These are phyloP conservation scores for Himalopsyche kuldschensis DNA, from an alignment of 2,888 invertebrate species.

Conservation along the genomic window DNA sequence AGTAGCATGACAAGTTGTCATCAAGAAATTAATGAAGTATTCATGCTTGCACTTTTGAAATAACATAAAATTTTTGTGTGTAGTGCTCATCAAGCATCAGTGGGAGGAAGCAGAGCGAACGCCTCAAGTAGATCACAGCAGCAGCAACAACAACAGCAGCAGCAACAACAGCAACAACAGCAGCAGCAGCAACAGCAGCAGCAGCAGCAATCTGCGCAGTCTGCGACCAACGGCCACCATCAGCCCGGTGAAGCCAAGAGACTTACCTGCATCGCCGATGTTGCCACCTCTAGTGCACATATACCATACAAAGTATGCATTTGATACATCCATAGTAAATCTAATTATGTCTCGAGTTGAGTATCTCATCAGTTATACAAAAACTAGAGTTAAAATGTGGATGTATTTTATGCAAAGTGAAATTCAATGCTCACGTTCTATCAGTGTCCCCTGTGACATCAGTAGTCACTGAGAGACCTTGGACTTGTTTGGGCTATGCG, in stretches of 20 bases:
- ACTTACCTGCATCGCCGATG: slow-evolving; percentile 72
- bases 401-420: not conserved
- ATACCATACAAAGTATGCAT: slow-evolving; percentile 68
- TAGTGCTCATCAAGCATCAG: slow-evolving; percentile 36
- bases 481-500: too few relatives aligned
- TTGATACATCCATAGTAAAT: not conserved
- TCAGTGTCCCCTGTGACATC: too few relatives aligned
- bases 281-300: slow-evolving; percentile 66
- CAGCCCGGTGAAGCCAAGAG: slow-evolving; percentile 52
- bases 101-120: slow-evolving; percentile 17
- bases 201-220: slow-evolving; percentile 18
- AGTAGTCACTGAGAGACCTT: too few relatives aligned
- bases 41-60: not conserved
- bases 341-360: too few relatives aligned
- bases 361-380: too few relatives aligned
- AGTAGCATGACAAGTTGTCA: too few relatives aligned
- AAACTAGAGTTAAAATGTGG: not conserved
- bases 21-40: too few relatives aligned
- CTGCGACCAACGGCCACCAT: slow-evolving; percentile 35
- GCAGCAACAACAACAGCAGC: slow-evolving; percentile 43
- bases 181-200: slow-evolving; percentile 43
- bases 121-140: slow-evolving; percentile 35
- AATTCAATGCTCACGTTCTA: too few relatives aligned
- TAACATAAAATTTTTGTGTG: not conserved
- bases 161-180: slow-evolving; percentile 39